Conservation (phyloP, 2,113 vertebrate species). For the Ellobius talpinus region DNA sequence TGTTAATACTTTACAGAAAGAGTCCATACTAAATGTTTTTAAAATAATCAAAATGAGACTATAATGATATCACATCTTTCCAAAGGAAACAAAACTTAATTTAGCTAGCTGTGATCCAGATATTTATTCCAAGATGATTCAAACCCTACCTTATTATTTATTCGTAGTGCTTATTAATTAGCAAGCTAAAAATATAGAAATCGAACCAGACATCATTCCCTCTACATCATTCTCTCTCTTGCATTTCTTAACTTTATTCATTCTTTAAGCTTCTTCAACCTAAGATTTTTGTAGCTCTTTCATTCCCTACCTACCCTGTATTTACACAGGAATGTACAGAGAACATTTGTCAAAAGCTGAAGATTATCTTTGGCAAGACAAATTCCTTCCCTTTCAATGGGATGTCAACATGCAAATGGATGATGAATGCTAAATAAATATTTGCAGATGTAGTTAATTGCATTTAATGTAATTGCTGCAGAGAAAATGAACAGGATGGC, state of each 20-base stretch:
- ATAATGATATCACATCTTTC: neutral
- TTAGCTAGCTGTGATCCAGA: neutral
- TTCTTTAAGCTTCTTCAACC: neutral
- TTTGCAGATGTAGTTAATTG: neutral
- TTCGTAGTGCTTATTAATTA: neutral
- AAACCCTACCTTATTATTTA: conserved; percentile 1
- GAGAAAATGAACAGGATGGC: neutral
- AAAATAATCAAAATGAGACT: neutral
- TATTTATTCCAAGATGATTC: neutral
- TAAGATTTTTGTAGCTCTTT: neutral
- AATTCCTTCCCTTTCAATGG: neutral
- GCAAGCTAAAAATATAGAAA: neutral
- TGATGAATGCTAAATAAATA: conserved; percentile 1
- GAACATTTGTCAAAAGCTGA: neutral
- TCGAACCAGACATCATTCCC: neutral
- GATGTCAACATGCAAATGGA: neutral
- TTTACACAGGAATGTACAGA: conserved; percentile 8
- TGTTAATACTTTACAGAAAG: neutral
- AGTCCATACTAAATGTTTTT: neutral
- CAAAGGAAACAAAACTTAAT: conserved; percentile 23
- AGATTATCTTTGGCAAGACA: neutral
- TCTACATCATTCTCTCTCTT: neutral
- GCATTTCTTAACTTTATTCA: neutral
- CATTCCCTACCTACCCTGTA: neutral
- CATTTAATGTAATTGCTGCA: neutral